A percentile compares a stretch with the other conserved stretches of the same genome.
These are phyloP conservation scores for Protobothrops mucrosquamatus DNA, from an alignment of 2,113 vertebrate genomes.

Conservation along the genomic window DNA sequence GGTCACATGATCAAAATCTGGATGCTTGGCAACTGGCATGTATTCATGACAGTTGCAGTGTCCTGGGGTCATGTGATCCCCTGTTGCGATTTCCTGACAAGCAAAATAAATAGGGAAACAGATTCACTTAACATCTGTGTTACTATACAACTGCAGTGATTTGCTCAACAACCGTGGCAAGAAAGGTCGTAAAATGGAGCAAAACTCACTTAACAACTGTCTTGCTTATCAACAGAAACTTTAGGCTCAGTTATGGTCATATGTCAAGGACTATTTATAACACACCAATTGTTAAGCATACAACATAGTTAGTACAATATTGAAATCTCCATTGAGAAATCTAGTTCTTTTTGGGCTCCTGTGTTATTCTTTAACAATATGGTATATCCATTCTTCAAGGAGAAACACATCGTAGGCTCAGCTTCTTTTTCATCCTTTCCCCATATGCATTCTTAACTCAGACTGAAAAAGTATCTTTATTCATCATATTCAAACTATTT, in stretches of 20 bases:
- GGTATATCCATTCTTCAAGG: neutral
- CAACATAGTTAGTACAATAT: neutral
- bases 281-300: neutral
- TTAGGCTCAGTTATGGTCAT: neutral
- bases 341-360: neutral
- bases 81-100: neutral
- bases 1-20: neutral
- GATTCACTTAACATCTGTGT: neutral
- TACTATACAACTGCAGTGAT: neutral
- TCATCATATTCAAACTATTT: neutral
- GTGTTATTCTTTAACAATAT: neutral
- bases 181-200: neutral
- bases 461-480: neutral
- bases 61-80: neutral
- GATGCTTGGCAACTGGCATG: neutral
- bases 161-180: neutral
- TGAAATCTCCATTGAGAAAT: neutral
- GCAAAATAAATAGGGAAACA: neutral
- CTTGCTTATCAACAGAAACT: neutral
- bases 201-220: neutral
- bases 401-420: neutral
- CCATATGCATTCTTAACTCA: neutral
- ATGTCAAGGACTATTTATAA: neutral
- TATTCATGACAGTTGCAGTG: neutral
- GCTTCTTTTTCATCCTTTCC: neutral